Evolutionary conservation across 2,888 invertebrate genomes (phyloP), one percentile per base, ranked within the genome.

Genomic region (Coelopa pilipes): DNA sequence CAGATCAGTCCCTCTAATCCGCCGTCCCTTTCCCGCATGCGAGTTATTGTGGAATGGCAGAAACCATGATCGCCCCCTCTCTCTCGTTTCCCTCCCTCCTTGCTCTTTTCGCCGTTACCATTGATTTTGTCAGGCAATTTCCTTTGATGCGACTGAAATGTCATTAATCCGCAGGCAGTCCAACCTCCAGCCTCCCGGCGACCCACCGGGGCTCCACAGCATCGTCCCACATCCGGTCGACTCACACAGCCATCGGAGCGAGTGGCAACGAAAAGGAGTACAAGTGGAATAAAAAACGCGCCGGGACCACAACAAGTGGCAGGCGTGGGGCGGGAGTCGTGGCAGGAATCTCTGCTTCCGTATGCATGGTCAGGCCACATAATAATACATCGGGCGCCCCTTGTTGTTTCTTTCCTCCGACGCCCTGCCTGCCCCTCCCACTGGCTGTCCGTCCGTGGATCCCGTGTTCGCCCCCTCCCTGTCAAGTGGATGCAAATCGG

Each of bases 281-380:
- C 13, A 70, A 50, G 1, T 17, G 7, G 45, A 60, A 65, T 3
- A 45, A 49, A 47, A 66, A 34, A 24, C n/a, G 13, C 53, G 55
- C 55, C n/a, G n/a, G n/a, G 55, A 55, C 55, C n/a, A 55, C 19
- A 19, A 55, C 55, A 55, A 55, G n/a, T n/a, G 19, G 17, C n/a
- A 55, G n/a, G 55, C n/a, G 17, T 17, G 19, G 9, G 15, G 19
- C 13, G 19, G 19, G 9, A 9, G 34, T 34, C 34, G 34, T 34
- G 7, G 2, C 34, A 34, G 34, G 4, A 34, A 34, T 34, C 34
- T 4, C 34, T 34, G 57, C 65, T 49, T 69, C 49, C 72, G 63
- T 69, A 50, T 66, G 72, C 10, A 73, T 73, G 75, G 70, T 72
- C 70, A 76, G 70, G 55, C 76, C 24, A 74, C 68, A 70, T 70